phyloP scores from a whole-genome alignment of 2,797 vertebrate genomes.

The Lutjanus campechanus region DNA sequence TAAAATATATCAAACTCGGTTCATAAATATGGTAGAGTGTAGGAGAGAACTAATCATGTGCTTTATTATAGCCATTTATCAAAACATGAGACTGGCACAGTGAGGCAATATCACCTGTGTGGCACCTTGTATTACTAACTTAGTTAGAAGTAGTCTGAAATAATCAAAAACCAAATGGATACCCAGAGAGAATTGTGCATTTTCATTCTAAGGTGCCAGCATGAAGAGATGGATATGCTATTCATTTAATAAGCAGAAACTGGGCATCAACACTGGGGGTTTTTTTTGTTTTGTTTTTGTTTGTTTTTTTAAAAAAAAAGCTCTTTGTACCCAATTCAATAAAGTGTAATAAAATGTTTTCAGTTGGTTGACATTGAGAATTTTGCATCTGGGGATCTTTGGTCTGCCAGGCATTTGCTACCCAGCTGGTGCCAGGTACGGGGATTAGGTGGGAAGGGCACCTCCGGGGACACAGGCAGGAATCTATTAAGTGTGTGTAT shows the following conservation, averaged over 20 bases:
- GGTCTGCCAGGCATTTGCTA: slow-evolving; percentile 47
- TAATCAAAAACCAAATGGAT: slow-evolving; percentile 9
- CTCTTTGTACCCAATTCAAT: slow-evolving; percentile 20
- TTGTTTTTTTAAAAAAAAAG: too few species aligned
- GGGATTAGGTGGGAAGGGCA: slow-evolving; percentile 77
- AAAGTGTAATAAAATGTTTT: slow-evolving; percentile 11
- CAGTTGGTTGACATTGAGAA: slow-evolving; percentile 30
- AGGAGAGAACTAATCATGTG: background rate
- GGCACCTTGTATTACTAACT: slow-evolving; percentile 9
- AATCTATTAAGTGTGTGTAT: slow-evolving; percentile 56
- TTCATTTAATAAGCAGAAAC: slow-evolving; percentile 6
- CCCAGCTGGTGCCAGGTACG: slow-evolving; percentile 70
- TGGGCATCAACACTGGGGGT: background rate
- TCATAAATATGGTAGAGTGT: background rate
- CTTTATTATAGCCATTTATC: background rate
- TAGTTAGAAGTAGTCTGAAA: slow-evolving; percentile 3
- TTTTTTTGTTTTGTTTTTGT: too few species aligned
- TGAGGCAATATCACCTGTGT: background rate
- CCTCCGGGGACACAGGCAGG: slow-evolving; percentile 62
- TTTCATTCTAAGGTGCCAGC: background rate
- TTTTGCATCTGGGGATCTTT: slow-evolving; percentile 38
- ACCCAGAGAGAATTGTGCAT: background rate
- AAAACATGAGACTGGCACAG: background rate
- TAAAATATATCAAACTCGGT: background rate
- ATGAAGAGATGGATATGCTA: background rate